Evolutionary conservation across 2,113 vertebrate genomes (phyloP).

Genomic region (Dendrocopos noguchii): DNA sequence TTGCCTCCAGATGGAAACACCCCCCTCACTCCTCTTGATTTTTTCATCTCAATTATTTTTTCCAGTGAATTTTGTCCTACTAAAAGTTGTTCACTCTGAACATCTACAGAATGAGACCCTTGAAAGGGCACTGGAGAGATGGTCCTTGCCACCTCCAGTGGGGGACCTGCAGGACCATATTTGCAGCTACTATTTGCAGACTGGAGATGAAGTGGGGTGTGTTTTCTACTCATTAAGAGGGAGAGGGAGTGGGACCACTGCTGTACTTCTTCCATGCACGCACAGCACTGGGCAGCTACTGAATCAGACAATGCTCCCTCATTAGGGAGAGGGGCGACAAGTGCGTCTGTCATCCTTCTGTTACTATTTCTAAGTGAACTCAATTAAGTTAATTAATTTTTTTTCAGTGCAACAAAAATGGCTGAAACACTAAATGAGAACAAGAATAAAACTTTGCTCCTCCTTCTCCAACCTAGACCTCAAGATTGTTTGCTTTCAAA

Average conservation of each 20-base stretch:
- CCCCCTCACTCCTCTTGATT: not conserved
- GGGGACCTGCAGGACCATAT: not conserved
- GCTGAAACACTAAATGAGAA: not conserved
- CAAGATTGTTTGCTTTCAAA: constrained; percentile 31
- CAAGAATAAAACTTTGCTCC: not conserved
- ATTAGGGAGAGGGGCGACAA: constrained; percentile 27
- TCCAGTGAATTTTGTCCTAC: not conserved
- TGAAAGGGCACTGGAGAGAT: rapidly evolving
- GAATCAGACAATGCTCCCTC: constrained; percentile 24
- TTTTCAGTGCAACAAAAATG: constrained; percentile 29
- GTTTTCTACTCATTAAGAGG: not conserved
- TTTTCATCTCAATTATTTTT: not conserved
- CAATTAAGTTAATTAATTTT: constrained; percentile 55
- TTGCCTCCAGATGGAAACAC: not conserved
- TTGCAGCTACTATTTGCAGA: not conserved
- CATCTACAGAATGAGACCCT: not conserved
- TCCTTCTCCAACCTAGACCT: not conserved
- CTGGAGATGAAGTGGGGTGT: not conserved
- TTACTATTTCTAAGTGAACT: constrained; percentile 51
- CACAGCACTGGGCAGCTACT: not conserved
- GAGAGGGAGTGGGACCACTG: not conserved
- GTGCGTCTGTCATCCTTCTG: constrained; percentile 7
- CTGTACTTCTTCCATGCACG: not conserved
- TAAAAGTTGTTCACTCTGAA: not conserved
- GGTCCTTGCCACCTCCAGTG: rapidly evolving